Percentiles rank a stretch among this genome's conserved stretches.
Evolutionary conservation across 2,797 vertebrate genomes (phyloP).

Genomic region (Neomorphus geoffroyi): DNA sequence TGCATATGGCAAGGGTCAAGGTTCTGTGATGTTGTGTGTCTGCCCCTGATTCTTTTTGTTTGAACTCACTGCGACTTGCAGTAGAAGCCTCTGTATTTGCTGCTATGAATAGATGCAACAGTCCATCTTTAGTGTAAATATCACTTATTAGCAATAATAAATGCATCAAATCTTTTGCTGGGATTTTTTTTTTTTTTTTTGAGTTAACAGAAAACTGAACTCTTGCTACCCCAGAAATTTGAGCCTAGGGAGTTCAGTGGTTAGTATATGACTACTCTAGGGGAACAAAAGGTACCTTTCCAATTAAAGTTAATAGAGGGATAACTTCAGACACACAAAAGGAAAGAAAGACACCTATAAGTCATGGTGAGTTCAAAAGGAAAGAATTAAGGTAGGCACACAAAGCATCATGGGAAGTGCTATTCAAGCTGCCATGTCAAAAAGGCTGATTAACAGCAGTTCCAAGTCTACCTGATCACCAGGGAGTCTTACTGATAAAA

Average conservation of each 20-base stretch:
- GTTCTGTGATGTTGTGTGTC: not conserved
- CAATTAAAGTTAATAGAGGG: slow-evolving; percentile 84
- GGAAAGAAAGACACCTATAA: slow-evolving; percentile 80
- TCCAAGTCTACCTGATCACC: slow-evolving; percentile 82
- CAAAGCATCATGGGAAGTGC: slow-evolving; percentile 83
- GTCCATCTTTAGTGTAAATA: slow-evolving; percentile 1
- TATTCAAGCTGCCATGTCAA: slow-evolving; percentile 82
- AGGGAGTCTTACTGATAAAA: slow-evolving; percentile 84
- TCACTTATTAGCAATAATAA: slow-evolving; percentile 37
- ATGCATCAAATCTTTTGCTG: slow-evolving; percentile 17
- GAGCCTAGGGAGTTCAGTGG: slow-evolving; percentile 77
- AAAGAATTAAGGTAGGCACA: slow-evolving; percentile 80
- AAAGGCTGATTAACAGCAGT: slow-evolving; percentile 83
- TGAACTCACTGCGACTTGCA: not conserved
- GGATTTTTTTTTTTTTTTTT: slow-evolving; percentile 29
- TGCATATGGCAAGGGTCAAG: not conserved
- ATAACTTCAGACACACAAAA: slow-evolving; percentile 83
- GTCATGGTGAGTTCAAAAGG: slow-evolving; percentile 83
- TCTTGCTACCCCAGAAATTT: slow-evolving; percentile 78
- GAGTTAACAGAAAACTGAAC: slow-evolving; percentile 70
- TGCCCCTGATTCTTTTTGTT: not conserved
- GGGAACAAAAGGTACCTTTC: slow-evolving; percentile 82
- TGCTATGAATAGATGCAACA: not conserved
- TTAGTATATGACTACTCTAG: slow-evolving; percentile 74
- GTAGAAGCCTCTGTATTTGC: not conserved